Conservation (phyloP, 2,113 vertebrate species). For the Sorex araneus region DNA sequence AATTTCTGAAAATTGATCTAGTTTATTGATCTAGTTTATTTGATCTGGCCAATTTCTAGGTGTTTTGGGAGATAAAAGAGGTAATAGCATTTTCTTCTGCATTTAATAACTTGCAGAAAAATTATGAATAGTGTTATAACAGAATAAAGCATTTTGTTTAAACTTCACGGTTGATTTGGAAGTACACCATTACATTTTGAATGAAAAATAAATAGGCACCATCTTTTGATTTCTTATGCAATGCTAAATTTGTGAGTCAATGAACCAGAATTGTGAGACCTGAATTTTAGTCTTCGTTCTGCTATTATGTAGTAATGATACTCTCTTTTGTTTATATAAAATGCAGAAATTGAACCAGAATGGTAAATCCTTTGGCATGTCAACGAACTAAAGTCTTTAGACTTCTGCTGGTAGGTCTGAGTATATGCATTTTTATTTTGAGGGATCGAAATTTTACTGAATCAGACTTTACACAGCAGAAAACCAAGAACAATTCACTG, state of each 20-base stretch:
- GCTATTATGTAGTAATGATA: background rate
- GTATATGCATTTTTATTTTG: conserved; percentile 7
- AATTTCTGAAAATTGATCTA: background rate
- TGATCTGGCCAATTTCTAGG: background rate
- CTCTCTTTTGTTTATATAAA: conserved; percentile 23
- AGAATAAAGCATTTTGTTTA: background rate
- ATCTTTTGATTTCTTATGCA: background rate
- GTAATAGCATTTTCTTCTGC: background rate
- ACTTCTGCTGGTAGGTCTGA: background rate
- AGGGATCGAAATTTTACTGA: background rate
- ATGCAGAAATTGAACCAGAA: background rate
- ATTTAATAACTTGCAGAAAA: background rate
- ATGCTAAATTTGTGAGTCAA: background rate
- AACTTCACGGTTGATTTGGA: background rate
- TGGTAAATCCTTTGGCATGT: background rate
- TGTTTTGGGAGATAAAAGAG: background rate
- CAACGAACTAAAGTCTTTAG: background rate
- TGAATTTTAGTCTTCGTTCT: background rate
- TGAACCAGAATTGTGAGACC: background rate
- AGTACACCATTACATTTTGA: background rate
- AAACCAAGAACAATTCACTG: background rate
- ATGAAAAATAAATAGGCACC: background rate
- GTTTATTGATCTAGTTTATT: background rate
- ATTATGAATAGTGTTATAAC: background rate
- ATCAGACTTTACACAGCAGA: background rate